Conservation (phyloP, 2,113 vertebrate species). For the Acrocephalus arundinaceus region DNA sequence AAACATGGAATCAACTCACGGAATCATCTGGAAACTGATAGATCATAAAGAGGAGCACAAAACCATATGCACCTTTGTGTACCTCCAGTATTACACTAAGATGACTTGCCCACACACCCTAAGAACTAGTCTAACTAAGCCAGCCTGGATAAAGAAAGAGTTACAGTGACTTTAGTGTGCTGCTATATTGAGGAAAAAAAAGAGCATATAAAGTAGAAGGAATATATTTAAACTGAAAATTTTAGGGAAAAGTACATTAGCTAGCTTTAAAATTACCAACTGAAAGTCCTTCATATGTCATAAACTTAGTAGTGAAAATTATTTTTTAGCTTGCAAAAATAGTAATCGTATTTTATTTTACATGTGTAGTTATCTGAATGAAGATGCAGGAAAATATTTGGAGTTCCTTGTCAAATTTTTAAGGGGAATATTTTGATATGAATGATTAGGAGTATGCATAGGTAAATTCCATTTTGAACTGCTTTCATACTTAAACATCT, state of each 20-base stretch:
- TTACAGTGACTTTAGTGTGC: neutral
- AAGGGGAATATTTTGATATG: neutral
- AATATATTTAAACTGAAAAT: neutral
- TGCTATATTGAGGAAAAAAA: neutral
- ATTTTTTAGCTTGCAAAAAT: neutral
- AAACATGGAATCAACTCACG: neutral
- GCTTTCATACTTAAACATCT: slow-evolving; percentile 13
- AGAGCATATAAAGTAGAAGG: neutral
- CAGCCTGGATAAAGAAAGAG: neutral
- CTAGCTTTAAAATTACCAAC: neutral
- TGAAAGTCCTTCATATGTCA: neutral
- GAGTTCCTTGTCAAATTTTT: neutral
- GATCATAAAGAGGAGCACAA: neutral
- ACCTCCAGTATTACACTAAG: neutral
- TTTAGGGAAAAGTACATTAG: neutral
- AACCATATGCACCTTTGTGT: neutral
- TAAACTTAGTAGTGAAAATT: neutral
- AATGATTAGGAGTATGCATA: neutral
- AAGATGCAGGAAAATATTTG: neutral
- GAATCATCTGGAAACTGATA: neutral
- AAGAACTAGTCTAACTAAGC: neutral
- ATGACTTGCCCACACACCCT: neutral
- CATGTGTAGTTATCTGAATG: neutral
- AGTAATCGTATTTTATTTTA: neutral
- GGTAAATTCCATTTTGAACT: neutral